Base-by-base conservation (phyloP, 2,797 vertebrate genomes). In the Fistularia commersonii region DNA sequence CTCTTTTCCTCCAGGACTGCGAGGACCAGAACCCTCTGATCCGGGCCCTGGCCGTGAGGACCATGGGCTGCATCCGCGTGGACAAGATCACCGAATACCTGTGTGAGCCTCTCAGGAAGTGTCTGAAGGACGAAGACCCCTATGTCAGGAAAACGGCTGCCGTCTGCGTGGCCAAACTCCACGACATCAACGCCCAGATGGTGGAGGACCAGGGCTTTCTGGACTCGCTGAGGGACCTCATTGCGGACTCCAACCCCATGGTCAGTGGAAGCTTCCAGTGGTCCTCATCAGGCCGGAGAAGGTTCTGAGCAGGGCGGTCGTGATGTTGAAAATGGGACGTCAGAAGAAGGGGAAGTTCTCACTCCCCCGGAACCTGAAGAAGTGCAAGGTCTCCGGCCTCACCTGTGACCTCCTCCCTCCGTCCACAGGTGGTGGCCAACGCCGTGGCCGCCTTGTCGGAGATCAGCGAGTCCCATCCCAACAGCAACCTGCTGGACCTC, bases 181-280 rank as follows among this genome's bases (percentile, higher is more conserved):
- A 99, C 8, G 96, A 99, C 81, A 99, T 99, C 86, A 99, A 99
- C 0, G 97, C 97, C 51, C 96, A 99, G 82, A 98, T 99, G 96
- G 97, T 99, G 77, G 97, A 99, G 84, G 96, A 99, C 76, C 97
- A 99, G 66, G 97, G 97, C 6, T 99, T 99, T 77, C 87, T 99
- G 87, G 97, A 99, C 79, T 98, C 97, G 3, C 88, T 99, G 49
- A 89, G 95, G 8, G 97, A 99, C 72, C 93, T 99, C 63, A 99
- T 99, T 12, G 95, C 96, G 1, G 97, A 99, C 85, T 99, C 97
- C 69, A 99, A 99, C 57, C 97, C 97, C 57, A 98, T 99, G 97
- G 97, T 99, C 77, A 76, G 81, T 43, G 35, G 23, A 23, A 23
- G 23, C 23, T 23, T 39, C 35, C 35, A 11, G 46, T 3, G 8